Percentiles rank a stretch among this genome's conserved stretches.
Conservation (phyloP, 2,113 vertebrate genomes). For the Nothoprocta perdicaria region DNA sequence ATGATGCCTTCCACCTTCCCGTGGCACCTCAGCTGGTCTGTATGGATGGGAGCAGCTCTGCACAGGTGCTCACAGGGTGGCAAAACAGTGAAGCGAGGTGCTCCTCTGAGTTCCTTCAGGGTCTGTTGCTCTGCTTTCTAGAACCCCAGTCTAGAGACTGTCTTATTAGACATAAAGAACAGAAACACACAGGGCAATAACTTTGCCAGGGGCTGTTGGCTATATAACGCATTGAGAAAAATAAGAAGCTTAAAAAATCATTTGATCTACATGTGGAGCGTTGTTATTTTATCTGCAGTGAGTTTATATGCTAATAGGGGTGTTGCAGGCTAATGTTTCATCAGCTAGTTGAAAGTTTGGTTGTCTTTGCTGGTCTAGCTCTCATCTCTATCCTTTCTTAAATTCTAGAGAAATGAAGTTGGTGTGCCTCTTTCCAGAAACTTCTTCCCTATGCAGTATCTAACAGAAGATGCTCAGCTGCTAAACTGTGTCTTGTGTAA, state of each 20-base stretch:
- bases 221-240: not conserved
- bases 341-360: not conserved
- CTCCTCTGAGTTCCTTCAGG: not conserved
- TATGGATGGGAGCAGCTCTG: not conserved
- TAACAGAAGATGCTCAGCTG: not conserved
- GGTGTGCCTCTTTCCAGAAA: slow-evolving; percentile 1
- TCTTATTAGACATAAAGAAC: not conserved
- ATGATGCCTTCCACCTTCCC: not conserved
- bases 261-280: not conserved
- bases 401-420: not conserved
- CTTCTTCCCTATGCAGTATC: not conserved
- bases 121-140: not conserved
- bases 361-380: not conserved
- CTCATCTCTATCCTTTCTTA: not conserved
- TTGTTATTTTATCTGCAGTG: not conserved
- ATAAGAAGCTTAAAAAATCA: not conserved
- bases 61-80: not conserved
- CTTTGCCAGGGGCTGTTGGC: not conserved
- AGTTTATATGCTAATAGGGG: not conserved
- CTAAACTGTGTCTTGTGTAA: not conserved
- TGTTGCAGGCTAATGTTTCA: not conserved
- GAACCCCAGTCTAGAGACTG: not conserved
- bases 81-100: not conserved
- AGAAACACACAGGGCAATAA: not conserved
- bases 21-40: not conserved